Conservation (phyloP, 1,140 invertebrate species). For the Catajapyx aquilonaris region DNA sequence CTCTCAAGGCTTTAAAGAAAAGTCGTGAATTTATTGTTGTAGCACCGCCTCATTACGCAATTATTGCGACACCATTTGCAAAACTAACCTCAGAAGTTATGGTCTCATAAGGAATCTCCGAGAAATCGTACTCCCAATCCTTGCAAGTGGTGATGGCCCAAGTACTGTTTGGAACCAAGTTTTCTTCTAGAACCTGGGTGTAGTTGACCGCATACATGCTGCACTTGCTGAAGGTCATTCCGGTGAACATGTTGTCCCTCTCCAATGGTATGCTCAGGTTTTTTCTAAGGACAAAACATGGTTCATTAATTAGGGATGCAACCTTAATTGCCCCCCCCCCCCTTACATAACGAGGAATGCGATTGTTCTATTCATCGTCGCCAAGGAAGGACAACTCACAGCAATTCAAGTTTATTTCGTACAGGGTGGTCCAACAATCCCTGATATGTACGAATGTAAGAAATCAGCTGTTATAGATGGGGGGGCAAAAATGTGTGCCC, state of each 20-base stretch:
- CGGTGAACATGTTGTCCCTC: too few species aligned
- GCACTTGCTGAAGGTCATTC: conserved; percentile 25
- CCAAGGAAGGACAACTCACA: too few species aligned
- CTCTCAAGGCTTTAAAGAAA: background rate
- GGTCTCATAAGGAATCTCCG: conserved; percentile 49
- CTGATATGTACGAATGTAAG: too few species aligned
- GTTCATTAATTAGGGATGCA: too few species aligned
- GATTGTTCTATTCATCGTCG: too few species aligned
- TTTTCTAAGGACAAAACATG: too few species aligned
- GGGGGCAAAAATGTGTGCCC: too few species aligned
- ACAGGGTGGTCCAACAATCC: too few species aligned
- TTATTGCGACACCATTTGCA: background rate
- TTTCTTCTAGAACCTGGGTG: conserved; percentile 26
- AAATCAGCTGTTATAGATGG: too few species aligned
- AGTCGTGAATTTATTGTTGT: background rate
- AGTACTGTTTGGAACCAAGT: conserved; percentile 24
- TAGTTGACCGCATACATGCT: conserved; percentile 50
- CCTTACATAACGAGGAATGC: too few species aligned
- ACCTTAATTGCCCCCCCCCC: too few species aligned
- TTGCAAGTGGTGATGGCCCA: conserved; percentile 38
- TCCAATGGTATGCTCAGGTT: background rate
- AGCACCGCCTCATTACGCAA: background rate
- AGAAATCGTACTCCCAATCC: conserved; percentile 50
- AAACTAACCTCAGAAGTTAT: conserved; percentile 46
- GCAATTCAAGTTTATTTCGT: too few species aligned